These are phyloP conservation scores for Leucania comma DNA, from an alignment of 2,888 invertebrate species.

Conservation along the genomic window DNA sequence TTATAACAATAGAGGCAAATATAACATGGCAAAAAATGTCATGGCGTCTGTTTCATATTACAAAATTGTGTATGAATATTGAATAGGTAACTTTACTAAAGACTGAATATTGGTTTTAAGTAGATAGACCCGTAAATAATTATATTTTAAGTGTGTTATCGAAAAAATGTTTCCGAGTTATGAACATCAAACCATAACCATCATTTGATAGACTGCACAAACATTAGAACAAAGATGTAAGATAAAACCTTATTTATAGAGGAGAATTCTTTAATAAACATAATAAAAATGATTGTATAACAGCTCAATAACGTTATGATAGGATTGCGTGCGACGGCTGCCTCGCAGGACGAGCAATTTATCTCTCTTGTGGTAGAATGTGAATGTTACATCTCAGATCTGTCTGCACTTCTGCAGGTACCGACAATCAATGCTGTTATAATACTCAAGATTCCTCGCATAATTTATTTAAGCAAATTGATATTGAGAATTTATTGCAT, in stretches of 20 bases:
- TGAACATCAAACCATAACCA: constrained; percentile 37
- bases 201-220: constrained; percentile 49
- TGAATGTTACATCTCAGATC: constrained; percentile 47
- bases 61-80: neutral
- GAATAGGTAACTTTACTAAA: neutral
- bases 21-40: neutral
- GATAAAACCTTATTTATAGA: constrained; percentile 46
- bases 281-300: constrained; percentile 57
- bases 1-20: neutral
- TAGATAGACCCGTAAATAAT: constrained; percentile 2
- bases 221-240: constrained; percentile 51
- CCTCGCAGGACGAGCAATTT: constrained; percentile 48
- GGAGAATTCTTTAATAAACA: constrained; percentile 50
- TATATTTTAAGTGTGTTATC: constrained; percentile 24
- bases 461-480: constrained; percentile 21
- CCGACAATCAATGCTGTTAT: constrained; percentile 26
- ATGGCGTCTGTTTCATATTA: neutral
- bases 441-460: constrained; percentile 36
- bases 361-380: constrained; percentile 46
- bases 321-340: constrained; percentile 39
- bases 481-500: constrained; percentile 14
- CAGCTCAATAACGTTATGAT: constrained; percentile 50
- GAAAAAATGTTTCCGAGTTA: constrained; percentile 30
- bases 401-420: constrained; percentile 19
- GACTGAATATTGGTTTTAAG: neutral